Evolutionary conservation across 2,797 vertebrate genomes (phyloP).

Genomic region (Halcyon leucocephala): DNA sequence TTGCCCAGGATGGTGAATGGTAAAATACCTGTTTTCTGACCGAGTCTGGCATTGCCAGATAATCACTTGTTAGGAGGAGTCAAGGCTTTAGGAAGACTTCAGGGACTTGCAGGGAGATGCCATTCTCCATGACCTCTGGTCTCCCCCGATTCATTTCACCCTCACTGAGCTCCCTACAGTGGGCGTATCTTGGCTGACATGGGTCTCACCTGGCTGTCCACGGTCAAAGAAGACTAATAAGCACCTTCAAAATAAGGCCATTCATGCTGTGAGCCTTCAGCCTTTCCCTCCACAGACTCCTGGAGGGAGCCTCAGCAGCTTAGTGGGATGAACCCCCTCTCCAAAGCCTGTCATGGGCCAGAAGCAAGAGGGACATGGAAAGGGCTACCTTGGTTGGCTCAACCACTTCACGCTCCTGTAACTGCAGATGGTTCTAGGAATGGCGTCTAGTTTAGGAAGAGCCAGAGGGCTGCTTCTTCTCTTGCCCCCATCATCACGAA

Average conservation of each 20-base stretch:
- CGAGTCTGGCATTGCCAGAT: not conserved
- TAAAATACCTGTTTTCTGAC: not conserved
- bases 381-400: not conserved
- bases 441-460: not conserved
- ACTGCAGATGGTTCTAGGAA: not conserved
- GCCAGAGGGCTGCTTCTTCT: not conserved
- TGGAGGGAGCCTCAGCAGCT: not conserved
- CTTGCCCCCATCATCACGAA: not conserved
- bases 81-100: not conserved
- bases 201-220: not conserved
- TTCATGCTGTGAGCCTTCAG: not conserved
- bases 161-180: not conserved
- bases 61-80: not conserved
- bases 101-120: not conserved
- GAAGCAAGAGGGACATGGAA: not conserved
- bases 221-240: not conserved
- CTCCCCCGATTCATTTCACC: not conserved
- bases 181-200: rapidly evolving
- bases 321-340: not conserved
- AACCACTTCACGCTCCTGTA: not conserved
- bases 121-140: not conserved
- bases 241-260: not conserved
- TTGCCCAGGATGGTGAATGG: not conserved
- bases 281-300: not conserved
- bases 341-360: not conserved